Evolutionary conservation across 1,140 invertebrate genomes (phyloP).

Genomic region (Galleria mellonella): DNA sequence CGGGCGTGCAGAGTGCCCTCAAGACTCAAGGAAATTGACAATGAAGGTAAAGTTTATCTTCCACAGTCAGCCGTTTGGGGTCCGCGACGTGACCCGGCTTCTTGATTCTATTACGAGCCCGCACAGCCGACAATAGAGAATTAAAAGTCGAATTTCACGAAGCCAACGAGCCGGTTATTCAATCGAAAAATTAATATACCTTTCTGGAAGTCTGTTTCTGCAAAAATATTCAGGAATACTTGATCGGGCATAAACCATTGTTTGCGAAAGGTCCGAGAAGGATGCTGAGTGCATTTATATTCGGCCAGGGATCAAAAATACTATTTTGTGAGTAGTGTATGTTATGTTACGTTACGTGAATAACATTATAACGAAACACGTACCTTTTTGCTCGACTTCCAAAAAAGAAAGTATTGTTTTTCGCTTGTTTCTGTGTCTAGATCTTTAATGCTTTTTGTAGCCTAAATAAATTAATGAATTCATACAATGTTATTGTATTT

Average conservation of each 20-base stretch:
- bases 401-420: no score
- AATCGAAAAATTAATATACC: conserved; percentile 43
- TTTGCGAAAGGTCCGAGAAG: not conserved
- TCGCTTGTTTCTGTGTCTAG: no score
- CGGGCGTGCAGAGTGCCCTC: conserved; percentile 40
- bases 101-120: conserved; percentile 42
- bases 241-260: conserved; percentile 1
- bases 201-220: conserved; percentile 17
- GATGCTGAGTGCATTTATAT: not conserved
- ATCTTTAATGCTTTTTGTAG: no score
- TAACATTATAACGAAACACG: no score
- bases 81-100: conserved; percentile 37
- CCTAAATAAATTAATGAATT: no score
- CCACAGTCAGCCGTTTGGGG: conserved; percentile 44
- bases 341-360: no score
- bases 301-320: no score
- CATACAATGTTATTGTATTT: no score
- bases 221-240: conserved; percentile 9
- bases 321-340: no score
- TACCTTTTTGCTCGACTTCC: no score
- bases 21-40: conserved; percentile 51
- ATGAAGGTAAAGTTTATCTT: conserved; percentile 64
- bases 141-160: conserved; percentile 47
- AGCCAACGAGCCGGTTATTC: conserved; percentile 35
- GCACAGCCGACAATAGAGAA: conserved; percentile 37